Conservation (phyloP, 2,113 vertebrate genomes). For the Calidris pygmaea region DNA sequence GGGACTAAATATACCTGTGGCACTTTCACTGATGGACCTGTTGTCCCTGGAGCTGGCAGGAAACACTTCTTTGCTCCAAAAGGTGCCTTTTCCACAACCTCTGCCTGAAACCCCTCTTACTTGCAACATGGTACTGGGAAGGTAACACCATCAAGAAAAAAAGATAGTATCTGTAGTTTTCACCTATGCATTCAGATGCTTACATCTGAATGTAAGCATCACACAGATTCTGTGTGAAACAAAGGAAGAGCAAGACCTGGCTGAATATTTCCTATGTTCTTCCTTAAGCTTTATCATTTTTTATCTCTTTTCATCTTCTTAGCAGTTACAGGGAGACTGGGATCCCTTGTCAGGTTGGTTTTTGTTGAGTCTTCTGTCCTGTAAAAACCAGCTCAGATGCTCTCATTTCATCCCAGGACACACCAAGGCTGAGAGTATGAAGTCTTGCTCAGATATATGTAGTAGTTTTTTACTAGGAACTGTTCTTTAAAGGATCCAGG, state of each 20-base stretch:
- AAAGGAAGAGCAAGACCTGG: background rate
- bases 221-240: background rate
- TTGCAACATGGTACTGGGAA: background rate
- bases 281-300: background rate
- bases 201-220: no score
- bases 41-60: background rate
- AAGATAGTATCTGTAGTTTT: background rate
- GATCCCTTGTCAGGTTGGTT: background rate
- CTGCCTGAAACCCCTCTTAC: background rate
- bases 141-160: background rate
- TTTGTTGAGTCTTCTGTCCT: background rate
- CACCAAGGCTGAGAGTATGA: background rate
- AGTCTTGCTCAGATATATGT: background rate
- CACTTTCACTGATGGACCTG: background rate
- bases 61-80: background rate
- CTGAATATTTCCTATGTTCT: background rate
- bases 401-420: background rate
- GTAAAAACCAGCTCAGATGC: background rate
- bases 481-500: background rate
- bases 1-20: background rate
- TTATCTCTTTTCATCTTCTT: background rate
- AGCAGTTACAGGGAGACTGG: background rate
- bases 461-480: background rate
- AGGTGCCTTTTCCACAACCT: background rate
- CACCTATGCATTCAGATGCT: background rate